Evolutionary conservation across 1,140 invertebrate species (phyloP).

Genomic region (Trachelipus rathkii): DNA sequence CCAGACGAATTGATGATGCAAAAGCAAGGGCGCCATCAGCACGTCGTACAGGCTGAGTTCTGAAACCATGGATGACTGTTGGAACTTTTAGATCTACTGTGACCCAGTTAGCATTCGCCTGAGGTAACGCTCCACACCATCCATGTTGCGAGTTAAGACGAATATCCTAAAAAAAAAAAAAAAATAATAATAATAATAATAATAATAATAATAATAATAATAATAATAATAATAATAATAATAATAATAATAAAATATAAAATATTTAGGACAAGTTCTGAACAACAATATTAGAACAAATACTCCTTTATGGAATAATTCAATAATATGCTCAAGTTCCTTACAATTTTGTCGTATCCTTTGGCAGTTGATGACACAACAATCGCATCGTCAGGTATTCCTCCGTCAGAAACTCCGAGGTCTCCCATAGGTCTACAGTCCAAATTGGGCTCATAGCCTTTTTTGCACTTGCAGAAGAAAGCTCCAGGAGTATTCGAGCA

Average conservation of each 20-base stretch:
- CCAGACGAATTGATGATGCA: conserved; percentile 77
- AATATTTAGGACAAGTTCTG: not conserved
- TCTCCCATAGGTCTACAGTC: conserved; percentile 85
- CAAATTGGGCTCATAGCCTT: conserved; percentile 77
- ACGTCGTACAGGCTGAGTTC: conserved; percentile 77
- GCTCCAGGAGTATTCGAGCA: conserved; percentile 87
- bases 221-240: no score
- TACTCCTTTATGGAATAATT: no score
- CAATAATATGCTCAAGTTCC: conserved; percentile 18
- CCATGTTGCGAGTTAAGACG: conserved; percentile 66
- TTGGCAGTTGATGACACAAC: conserved; percentile 74
- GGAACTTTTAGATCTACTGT: conserved; percentile 81
- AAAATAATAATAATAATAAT: no score
- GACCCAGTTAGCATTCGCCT: conserved; percentile 82
- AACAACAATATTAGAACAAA: no score
- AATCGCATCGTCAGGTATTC: conserved; percentile 83
- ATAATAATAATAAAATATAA: not conserved
- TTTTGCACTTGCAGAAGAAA: conserved; percentile 83
- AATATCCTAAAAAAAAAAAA: not conserved
- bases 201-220: no score
- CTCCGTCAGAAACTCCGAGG: conserved; percentile 80
- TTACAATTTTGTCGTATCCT: conserved; percentile 75
- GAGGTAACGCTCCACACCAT: conserved; percentile 82
- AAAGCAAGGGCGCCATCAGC: conserved; percentile 75
- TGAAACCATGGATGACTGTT: conserved; percentile 82